Evolutionary conservation across 2,113 vertebrate species (phyloP).

Genomic region (Talpa occidentalis): DNA sequence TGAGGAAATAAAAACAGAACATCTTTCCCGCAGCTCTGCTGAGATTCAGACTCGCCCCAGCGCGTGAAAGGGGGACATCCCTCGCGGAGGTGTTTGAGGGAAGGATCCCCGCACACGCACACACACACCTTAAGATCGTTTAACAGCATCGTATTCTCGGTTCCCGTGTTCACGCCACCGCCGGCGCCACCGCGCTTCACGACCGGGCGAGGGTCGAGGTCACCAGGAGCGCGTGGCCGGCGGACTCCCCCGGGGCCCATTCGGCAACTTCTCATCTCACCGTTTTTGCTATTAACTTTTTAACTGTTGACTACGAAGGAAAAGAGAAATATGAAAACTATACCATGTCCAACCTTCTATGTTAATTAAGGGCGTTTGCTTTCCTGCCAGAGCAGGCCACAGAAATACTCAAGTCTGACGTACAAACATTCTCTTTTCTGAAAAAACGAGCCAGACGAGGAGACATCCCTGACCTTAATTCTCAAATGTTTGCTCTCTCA

Average conservation of each 20-base stretch:
- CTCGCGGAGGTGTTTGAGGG: background rate
- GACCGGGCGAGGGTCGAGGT: too few species aligned
- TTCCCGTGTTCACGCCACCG: background rate
- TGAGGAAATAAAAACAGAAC: slow-evolving; percentile 50
- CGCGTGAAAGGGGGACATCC: too few species aligned
- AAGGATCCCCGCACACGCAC: background rate
- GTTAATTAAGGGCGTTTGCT: slow-evolving; percentile 28
- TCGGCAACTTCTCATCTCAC: too few species aligned
- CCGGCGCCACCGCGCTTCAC: too few species aligned
- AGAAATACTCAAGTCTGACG: background rate
- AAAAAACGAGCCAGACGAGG: background rate
- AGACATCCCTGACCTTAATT: background rate
- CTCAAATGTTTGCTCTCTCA: slow-evolving; percentile 1
- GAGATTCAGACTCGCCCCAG: slow-evolving; percentile 13
- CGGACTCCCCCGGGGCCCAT: too few species aligned
- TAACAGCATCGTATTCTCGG: background rate
- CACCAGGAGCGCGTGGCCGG: too few species aligned
- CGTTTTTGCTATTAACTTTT: background rate
- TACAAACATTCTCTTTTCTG: background rate
- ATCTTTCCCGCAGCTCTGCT: background rate
- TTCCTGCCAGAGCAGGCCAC: background rate
- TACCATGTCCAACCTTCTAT: background rate
- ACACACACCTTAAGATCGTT: background rate
- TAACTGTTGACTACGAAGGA: background rate
- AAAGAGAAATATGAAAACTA: background rate